phyloP scores from a whole-genome alignment of 2,113 vertebrate species.

The Setophaga petechia region DNA sequence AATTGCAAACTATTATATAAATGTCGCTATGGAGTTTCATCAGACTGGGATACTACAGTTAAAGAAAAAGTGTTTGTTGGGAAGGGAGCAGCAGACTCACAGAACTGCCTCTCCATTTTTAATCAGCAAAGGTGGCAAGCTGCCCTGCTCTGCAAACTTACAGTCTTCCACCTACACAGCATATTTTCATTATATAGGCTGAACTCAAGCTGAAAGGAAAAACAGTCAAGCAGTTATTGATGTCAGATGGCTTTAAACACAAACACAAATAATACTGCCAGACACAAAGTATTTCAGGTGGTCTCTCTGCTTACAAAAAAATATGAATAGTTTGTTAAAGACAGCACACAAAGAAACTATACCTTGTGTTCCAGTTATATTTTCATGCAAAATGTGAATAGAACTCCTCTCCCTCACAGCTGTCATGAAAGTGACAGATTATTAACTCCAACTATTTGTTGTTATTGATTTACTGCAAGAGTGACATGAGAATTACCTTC shows the following conservation, averaged over 20 bases:
- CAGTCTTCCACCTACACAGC: neutral
- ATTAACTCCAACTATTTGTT: neutral
- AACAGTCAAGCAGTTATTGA: neutral
- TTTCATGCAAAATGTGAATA: neutral
- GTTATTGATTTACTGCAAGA: neutral
- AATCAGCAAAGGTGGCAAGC: neutral
- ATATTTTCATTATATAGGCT: neutral
- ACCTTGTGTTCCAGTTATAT: neutral
- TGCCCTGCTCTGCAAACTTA: neutral
- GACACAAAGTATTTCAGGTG: neutral
- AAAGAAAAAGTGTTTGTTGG: neutral
- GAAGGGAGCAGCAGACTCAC: neutral
- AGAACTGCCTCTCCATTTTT: neutral
- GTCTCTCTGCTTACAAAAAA: neutral
- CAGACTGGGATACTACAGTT: neutral
- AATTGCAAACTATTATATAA: neutral
- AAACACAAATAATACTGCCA: neutral
- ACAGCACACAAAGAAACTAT: neutral
- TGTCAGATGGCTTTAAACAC: neutral
- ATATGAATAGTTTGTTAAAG: neutral
- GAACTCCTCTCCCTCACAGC: neutral
- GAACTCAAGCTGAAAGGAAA: slow-evolving; percentile 5
- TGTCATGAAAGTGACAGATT: neutral
- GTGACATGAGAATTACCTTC: slow-evolving; percentile 78
- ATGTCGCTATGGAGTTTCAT: neutral